Evolutionary conservation across 1,140 invertebrate species (phyloP).

Genomic region (Eumeta japonica): DNA sequence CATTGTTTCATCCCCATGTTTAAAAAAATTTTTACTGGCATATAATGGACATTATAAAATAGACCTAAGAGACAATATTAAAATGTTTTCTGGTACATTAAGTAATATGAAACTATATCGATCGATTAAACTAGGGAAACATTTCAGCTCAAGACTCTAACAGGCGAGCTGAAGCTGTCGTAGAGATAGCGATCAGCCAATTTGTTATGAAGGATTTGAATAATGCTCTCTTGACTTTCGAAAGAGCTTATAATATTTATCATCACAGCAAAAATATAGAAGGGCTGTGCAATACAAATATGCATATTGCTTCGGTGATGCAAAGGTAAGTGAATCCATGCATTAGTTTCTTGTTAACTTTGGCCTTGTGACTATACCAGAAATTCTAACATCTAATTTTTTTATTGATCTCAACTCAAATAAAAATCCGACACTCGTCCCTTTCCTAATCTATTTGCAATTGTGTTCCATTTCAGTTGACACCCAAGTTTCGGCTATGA

Average conservation of each 20-base stretch:
- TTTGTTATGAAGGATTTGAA: slow-evolving; percentile 44
- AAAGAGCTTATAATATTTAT: slow-evolving; percentile 46
- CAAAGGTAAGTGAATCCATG: slow-evolving; percentile 32
- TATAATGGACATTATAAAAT: no score
- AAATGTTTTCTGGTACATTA: no score
- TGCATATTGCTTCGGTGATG: slow-evolving; percentile 49
- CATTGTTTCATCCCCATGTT: no score
- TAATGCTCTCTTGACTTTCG: slow-evolving; percentile 48
- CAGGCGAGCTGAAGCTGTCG: slow-evolving; percentile 48
- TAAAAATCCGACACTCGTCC: no score
- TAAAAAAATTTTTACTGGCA: no score
- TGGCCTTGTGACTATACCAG: neutral
- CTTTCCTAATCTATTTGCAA: no score
- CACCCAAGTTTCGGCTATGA: no score
- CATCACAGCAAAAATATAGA: slow-evolving; percentile 32
- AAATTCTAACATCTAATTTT: neutral
- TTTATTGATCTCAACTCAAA: no score
- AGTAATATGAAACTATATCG: no score
- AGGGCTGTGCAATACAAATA: slow-evolving; percentile 49
- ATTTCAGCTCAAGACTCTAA: slow-evolving; percentile 38
- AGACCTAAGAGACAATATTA: no score
- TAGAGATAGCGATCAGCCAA: slow-evolving; percentile 54
- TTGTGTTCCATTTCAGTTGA: no score
- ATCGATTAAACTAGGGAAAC: no score
- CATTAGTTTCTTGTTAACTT: neutral